A percentile compares a stretch with the other conserved stretches of the same genome.
Evolutionary conservation across 2,888 invertebrate species (phyloP).

Genomic region (Leptinotarsa haldemani): DNA sequence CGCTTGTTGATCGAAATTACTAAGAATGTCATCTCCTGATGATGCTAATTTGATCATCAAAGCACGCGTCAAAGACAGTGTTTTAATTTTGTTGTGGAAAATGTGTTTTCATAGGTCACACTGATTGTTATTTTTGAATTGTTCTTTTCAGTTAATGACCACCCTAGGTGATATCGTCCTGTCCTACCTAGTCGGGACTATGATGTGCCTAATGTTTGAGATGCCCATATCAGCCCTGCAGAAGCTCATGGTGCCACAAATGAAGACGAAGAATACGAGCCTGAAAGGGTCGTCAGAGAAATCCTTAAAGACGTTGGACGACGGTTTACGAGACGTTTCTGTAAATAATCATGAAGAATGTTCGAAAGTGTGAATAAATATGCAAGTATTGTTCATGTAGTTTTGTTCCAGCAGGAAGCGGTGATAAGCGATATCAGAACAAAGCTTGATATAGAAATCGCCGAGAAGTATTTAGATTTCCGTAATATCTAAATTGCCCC

Average conservation of each 20-base stretch:
- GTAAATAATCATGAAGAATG: constrained; percentile 14
- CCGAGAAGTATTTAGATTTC: background rate
- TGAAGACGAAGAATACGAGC: background rate
- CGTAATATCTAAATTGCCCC: too few species aligned
- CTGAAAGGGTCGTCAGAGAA: constrained; percentile 34
- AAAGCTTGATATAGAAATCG: background rate
- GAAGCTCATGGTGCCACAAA: constrained; percentile 47
- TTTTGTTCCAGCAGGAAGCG: background rate
- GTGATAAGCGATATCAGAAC: background rate
- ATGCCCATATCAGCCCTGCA: constrained; percentile 58
- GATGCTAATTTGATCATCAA: too few species aligned
- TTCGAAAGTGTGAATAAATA: constrained; percentile 30
- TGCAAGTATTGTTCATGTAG: background rate
- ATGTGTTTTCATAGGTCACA: too few species aligned
- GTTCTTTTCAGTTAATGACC: constrained; percentile 45
- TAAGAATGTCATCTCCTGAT: too few species aligned
- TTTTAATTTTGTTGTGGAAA: too few species aligned
- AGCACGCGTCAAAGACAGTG: too few species aligned
- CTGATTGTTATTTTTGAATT: background rate
- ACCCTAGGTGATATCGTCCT: constrained; percentile 49
- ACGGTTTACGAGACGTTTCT: constrained; percentile 16
- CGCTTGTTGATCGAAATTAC: too few species aligned
- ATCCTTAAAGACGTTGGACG: constrained; percentile 37
- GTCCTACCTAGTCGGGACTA: constrained; percentile 52
- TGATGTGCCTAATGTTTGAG: constrained; percentile 56